Base-by-base conservation (phyloP, 2,797 vertebrate genomes). In the Melanotaenia maccullochi region DNA sequence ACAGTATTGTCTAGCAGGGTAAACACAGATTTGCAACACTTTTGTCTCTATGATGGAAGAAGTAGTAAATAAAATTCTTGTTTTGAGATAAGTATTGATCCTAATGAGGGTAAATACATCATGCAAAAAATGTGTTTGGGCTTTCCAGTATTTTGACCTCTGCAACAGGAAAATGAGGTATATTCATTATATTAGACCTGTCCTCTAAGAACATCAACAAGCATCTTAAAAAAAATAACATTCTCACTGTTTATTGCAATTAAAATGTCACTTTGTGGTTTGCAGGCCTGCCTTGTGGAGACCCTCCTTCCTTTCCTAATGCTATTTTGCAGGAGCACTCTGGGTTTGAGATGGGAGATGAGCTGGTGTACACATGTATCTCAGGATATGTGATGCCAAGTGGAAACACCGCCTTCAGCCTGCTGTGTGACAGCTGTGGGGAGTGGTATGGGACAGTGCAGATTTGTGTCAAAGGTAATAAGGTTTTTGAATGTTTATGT, bases 401-500 rank as follows among this genome's bases (percentile, higher is more conserved):
- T 42, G 94, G 92, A 4, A 93, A 95, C 55, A 89, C 78, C 0
- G 95, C 95, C 0, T 98, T 98, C 92, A 97, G 96, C 0, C 89
- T 99, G 87, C 89, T 98, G 47, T 99, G 97, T 1, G 94, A 97
- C 93, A 97, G 96, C 89, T 99, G 97, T 1, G 97, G 97, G 6
- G 96, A 98, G 90, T 99, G 97, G 97, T 99, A 97, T 0, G 97
- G 97, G 38, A 89, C 96, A 44, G 96, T 96, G 28, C 96, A 97
- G 86, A 94, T 96, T 72, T 99, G 97, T 13, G 88, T 96, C 69
- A 96, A 93, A 97, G 97, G 97, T 98, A 88, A 94, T 92, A 60
- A 33, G 13, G 20, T 71, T 40, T 0, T 18, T 44, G 61, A 61
- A 2, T 24, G 14, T 73, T 65, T 22, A 36, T 36, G 7, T 56